A percentile compares a stretch with the other conserved stretches of the same genome.
Conservation (phyloP, 2,113 vertebrate genomes). For the Pogonocichla stellata region DNA sequence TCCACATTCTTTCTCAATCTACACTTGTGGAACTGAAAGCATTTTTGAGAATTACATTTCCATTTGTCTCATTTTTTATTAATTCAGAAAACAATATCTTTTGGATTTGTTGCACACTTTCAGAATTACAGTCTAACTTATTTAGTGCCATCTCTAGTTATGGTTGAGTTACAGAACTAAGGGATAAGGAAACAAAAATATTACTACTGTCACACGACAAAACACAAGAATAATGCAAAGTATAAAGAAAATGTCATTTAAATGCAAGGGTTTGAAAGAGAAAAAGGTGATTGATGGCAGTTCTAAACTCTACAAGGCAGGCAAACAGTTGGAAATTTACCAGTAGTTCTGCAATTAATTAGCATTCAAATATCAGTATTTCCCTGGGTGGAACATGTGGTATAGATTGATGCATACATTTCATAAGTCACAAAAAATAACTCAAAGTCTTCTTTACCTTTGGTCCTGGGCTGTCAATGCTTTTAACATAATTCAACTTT, state of each 20-base stretch:
- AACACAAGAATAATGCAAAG: constrained; percentile 41
- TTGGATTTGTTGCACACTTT: constrained; percentile 19
- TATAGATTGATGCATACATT: not conserved
- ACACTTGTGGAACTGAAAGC: not conserved
- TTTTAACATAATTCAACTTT: not conserved
- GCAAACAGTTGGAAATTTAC: constrained; percentile 4
- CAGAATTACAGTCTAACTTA: constrained; percentile 42
- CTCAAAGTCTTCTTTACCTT: not conserved
- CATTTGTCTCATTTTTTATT: constrained; percentile 34
- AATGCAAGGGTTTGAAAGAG: constrained; percentile 7
- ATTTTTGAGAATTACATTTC: constrained; percentile 7
- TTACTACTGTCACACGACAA: not conserved
- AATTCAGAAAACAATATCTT: constrained; percentile 41
- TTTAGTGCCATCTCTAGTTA: constrained; percentile 38
- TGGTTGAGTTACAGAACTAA: constrained; percentile 11
- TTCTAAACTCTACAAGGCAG: constrained; percentile 19
- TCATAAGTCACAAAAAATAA: not conserved
- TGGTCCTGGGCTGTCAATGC: not conserved
- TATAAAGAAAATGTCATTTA: constrained; percentile 24
- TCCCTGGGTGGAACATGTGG: not conserved
- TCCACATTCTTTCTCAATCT: not conserved
- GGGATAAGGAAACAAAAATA: constrained; percentile 25
- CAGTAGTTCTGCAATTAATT: constrained; percentile 40
- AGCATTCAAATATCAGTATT: constrained; percentile 49
- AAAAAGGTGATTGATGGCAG: constrained; percentile 10